These are phyloP conservation scores for Onychomys leucogaster DNA, from an alignment of 2,797 vertebrate species.

Conservation along the genomic window DNA sequence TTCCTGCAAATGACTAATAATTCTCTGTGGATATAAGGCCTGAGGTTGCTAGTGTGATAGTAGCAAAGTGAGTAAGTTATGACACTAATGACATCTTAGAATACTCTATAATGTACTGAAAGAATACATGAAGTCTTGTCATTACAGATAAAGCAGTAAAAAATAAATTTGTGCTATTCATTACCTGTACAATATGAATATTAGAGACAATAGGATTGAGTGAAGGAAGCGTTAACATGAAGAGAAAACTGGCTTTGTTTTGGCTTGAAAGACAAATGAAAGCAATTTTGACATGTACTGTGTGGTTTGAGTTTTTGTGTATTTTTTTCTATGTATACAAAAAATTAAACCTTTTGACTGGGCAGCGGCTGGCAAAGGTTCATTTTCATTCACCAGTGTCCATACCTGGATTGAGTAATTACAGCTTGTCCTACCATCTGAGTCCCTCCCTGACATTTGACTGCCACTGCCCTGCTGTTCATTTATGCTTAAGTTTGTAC, in stretches of 20 bases:
- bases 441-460: constrained; percentile 77
- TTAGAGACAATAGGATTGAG: neutral
- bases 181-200: constrained; percentile 54
- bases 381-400: constrained; percentile 64
- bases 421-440: constrained; percentile 74
- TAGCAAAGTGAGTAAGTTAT: constrained; percentile 41
- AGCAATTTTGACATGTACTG: constrained; percentile 49
- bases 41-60: neutral
- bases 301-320: constrained; percentile 44
- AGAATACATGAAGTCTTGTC: neutral
- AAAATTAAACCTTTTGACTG: constrained; percentile 67
- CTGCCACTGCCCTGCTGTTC: constrained; percentile 56
- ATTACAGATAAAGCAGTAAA: constrained; percentile 24
- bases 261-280: constrained; percentile 57
- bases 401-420: constrained; percentile 73
- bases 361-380: constrained; percentile 68
- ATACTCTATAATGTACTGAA: constrained; percentile 19
- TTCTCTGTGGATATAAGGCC: neutral
- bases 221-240: constrained; percentile 12
- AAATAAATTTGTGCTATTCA: constrained; percentile 52
- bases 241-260: constrained; percentile 41
- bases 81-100: neutral
- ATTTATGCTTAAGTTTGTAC: constrained; percentile 67
- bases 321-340: constrained; percentile 72
- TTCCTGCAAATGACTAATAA: constrained; percentile 53